Percentiles rank a stretch among this genome's conserved stretches.
phyloP scores from a whole-genome alignment of 2,888 invertebrate species.

The Lepas anatifera region DNA sequence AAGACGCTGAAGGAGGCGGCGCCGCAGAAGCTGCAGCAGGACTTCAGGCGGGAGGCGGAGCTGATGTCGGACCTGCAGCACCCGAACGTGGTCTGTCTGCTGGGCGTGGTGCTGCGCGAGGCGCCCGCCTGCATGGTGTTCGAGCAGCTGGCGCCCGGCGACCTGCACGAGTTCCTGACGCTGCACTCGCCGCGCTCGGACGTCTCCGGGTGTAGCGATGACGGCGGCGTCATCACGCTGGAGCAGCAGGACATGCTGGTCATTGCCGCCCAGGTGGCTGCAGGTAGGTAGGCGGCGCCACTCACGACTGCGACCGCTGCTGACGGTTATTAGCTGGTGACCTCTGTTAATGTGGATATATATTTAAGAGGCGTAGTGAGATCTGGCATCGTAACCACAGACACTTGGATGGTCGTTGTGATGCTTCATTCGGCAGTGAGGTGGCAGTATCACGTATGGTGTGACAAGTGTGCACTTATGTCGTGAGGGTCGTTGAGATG shows the following conservation, averaged over 20 bases:
- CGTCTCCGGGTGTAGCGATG: constrained; percentile 44
- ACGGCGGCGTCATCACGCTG: constrained; percentile 46
- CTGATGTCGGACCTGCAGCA: constrained; percentile 87
- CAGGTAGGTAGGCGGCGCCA: no score
- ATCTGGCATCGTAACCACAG: no score
- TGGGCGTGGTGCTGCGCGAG: constrained; percentile 80
- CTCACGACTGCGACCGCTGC: no score
- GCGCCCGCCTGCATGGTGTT: constrained; percentile 86
- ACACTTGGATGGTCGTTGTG: no score
- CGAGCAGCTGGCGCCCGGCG: constrained; percentile 95
- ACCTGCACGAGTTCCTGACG: constrained; percentile 90
- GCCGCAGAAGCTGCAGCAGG: constrained; percentile 75
- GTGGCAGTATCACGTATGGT: no score
- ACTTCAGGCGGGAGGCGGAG: constrained; percentile 88
- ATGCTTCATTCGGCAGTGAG: no score
- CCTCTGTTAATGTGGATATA: no score
- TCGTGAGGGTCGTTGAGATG: no score
- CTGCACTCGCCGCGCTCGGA: constrained; percentile 65
- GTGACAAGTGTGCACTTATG: no score
- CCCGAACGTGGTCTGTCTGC: constrained; percentile 87
- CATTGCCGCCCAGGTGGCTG: constrained; percentile 76
- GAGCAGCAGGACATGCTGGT: constrained; percentile 77
- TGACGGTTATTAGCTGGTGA: no score
- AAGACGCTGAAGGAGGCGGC: constrained; percentile 91
- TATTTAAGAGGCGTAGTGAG: no score